phyloP scores from a whole-genome alignment of 1,140 invertebrate species.

The Drosophila gunungcola region DNA sequence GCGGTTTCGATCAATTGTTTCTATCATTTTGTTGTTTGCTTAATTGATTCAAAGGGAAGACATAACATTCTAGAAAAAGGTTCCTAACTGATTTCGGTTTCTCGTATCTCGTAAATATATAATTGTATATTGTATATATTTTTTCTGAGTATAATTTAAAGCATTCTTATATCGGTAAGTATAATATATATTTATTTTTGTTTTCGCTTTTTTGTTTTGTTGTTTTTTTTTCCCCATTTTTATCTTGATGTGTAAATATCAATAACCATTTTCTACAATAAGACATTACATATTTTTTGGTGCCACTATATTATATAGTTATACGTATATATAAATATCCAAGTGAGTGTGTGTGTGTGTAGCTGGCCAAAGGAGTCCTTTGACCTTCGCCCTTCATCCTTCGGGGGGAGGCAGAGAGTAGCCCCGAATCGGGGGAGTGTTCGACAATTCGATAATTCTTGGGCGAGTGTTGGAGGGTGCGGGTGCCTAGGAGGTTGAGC shows the following conservation, averaged over 20 bases:
- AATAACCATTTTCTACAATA: conserved; percentile 77
- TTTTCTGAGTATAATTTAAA: conserved; percentile 69
- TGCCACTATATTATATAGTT: conserved; percentile 64
- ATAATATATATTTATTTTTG: conserved; percentile 34
- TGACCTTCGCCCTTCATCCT: neutral
- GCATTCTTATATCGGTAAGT: conserved; percentile 54
- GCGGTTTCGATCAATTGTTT: conserved; percentile 45
- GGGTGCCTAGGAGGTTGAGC: conserved; percentile 18
- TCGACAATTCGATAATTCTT: conserved; percentile 6
- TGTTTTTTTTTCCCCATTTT: conserved; percentile 17
- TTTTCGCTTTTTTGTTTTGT: conserved; percentile 4
- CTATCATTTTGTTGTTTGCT: conserved; percentile 39
- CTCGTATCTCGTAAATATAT: conserved; percentile 40
- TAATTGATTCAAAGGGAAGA: conserved; percentile 83
- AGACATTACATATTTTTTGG: conserved; percentile 58
- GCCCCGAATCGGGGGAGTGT: conserved; percentile 2
- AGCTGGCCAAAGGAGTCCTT: conserved; percentile 2
- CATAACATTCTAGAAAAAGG: conserved; percentile 82
- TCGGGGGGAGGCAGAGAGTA: conserved; percentile 27
- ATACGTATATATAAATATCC: conserved; percentile 66
- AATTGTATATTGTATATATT: conserved; percentile 69
- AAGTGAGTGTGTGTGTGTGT: conserved; percentile 31
- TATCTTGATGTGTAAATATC: conserved; percentile 75
- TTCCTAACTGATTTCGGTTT: conserved; percentile 73
- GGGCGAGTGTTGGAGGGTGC: conserved; percentile 13